Percentiles rank a stretch among this genome's conserved stretches.
Evolutionary conservation across 2,888 invertebrate species (phyloP).

Genomic region (Cosmia pyralina): DNA sequence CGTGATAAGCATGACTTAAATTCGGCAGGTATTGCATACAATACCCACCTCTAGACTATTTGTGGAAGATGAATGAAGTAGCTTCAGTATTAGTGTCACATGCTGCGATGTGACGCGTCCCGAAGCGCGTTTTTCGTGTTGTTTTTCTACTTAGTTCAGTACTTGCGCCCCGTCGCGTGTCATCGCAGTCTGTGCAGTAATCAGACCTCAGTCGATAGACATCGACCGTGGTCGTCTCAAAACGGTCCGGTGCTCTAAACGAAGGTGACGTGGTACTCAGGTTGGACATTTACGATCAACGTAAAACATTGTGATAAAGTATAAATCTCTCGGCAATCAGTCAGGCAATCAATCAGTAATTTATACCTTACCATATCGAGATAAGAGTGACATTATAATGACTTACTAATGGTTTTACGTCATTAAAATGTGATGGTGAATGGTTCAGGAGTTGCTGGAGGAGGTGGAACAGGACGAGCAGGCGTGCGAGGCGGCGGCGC

Average conservation of each 20-base stretch:
- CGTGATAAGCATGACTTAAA: background rate
- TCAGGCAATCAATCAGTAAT: background rate
- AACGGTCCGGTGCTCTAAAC: background rate
- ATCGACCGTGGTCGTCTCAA: too few relatives aligned
- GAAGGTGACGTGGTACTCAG: background rate
- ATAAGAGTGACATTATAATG: background rate
- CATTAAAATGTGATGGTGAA: background rate
- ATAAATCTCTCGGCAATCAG: background rate
- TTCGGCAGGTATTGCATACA: background rate
- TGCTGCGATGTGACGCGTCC: background rate
- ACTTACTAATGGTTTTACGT: background rate
- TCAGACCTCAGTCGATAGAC: too few relatives aligned
- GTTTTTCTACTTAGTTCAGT: background rate
- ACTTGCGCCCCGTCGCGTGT: background rate
- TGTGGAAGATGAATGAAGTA: background rate
- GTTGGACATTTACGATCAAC: background rate
- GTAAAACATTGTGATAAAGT: background rate
- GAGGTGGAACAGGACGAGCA: slow-evolving; percentile 94
- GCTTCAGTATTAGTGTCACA: background rate
- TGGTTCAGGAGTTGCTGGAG: slow-evolving; percentile 92
- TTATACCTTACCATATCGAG: background rate
- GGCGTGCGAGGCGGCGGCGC: slow-evolving; percentile 89
- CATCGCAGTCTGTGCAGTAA: too few relatives aligned
- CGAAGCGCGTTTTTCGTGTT: background rate
- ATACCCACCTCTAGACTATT: background rate